Base-by-base conservation (phyloP, 2,888 invertebrate species). In the Seira musarum region DNA sequence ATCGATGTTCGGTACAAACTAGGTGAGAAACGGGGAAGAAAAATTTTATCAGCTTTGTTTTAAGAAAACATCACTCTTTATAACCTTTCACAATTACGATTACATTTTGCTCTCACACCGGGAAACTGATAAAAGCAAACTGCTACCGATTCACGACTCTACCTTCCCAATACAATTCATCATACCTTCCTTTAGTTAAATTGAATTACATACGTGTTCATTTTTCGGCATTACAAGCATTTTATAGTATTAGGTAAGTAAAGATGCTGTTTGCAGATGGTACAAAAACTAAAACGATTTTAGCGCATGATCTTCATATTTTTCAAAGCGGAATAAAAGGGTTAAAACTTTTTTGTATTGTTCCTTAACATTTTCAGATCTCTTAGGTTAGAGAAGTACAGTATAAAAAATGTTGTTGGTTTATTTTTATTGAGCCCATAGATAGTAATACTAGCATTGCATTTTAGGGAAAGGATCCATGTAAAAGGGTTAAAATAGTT, bases 31-130 rank as follows among this genome's bases (percentile, higher is more conserved):
- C 3, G 19, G 2, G 24, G 66, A 35, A 53, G 19, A 70, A 60
- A 60, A 60, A 21, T 22, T 70, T 70, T 35, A 70, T 60, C 69
- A 35, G 30, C 30, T 21, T n/a, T 35, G 21, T 19, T 1, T 35
- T 68, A 40, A 10, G 63, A 13, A 64, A 24, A 19, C 30, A 61
- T 60, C n/a, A 2, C 19, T 68, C 17, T 25, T 24, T 25, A 21
- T 65, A 24, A 15, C 25, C 35, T 65, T n/a, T 61, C 40, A 35
- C 5, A 13, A 63, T 69, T 69, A 76, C 69, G 76, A 69, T 53
- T 69, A 35, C 70, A 35, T 66, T 60, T 35, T 40, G 63, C 49
- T 40, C 15, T 70, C 77, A 60, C 77, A 77, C 77, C 77, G 64
- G 77, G 70, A 77, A 63, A 69, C 64, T 64, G 61, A 68, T 68